Evolutionary conservation across 2,797 vertebrate genomes (phyloP), one percentile per base, ranked within the genome.

Genomic region (Danio aesculapii): DNA sequence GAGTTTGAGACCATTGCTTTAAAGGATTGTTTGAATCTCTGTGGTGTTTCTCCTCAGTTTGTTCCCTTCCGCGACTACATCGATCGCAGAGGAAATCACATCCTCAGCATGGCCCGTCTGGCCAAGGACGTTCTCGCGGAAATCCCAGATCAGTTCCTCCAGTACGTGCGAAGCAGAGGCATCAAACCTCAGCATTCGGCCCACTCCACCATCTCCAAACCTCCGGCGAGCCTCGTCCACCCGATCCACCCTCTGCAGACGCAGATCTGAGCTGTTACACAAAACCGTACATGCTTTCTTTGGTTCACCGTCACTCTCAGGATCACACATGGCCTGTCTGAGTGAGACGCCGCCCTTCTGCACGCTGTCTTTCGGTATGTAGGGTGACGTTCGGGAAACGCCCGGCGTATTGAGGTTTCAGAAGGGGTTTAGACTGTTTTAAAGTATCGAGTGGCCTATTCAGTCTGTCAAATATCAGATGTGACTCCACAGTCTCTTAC

Each of bases 31-130:
- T 30, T 78, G 19, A 75, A 81, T 14, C 77, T 75, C 55, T 55
- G 58, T 81, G 30, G 79, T 16, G 78, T n/a, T 81, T 75, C 70
- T 78, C 86, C 69, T 66, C 83, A 99, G 98, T 99, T 99, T 50
- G 98, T 99, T 75, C 98, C 98, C 0, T 99, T 99, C 92, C 93
- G 98, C 79, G 98, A 99, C 88, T 99, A 99, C 86, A 95, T 99
- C 16, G 97, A 98, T 91, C 93, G 95, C 86, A 93, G 95, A 16
- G 98, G 98, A 73, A 98, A 98, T 91, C 96, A 99, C 82, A 94
- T 99, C 75, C 87, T 99, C 68, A 98, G 97, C 91, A 99, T 99
- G 97, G 98, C 97, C 52, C 95, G 98, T 10, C 90, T 99, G 82
- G 98, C 98, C 47, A 98, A 98, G 84, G 98, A 99, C 61, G 98